A percentile compares a stretch with the other conserved stretches of the same genome.
These are phyloP conservation scores for Hirtodrosophila cameraria DNA, from an alignment of 2,888 invertebrate genomes.

Conservation along the genomic window DNA sequence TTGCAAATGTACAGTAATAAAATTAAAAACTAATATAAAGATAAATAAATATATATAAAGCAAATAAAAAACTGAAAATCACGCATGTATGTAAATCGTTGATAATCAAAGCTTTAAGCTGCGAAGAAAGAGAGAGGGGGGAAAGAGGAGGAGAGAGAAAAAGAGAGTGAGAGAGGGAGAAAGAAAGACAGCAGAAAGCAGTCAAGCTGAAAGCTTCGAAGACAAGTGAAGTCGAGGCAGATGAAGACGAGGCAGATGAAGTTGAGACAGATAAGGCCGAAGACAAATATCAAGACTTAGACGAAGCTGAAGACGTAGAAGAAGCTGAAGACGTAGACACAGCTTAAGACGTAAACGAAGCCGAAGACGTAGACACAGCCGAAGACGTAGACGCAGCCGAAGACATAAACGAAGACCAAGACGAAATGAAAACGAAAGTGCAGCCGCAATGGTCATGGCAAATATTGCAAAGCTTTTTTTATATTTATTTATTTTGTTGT, in stretches of 20 bases:
- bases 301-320: no score
- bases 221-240: no score
- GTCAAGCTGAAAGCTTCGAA: conserved; percentile 12
- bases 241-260: no score
- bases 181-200: background rate
- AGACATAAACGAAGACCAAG: background rate
- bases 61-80: conserved; percentile 35
- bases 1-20: no score
- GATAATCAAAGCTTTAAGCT: conserved; percentile 16
- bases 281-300: no score
- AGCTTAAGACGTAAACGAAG: no score
- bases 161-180: background rate
- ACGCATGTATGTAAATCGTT: conserved; percentile 44
- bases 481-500: background rate
- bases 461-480: conserved; percentile 15
- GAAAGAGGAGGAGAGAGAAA: no score
- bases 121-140: no score
- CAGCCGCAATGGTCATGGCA: conserved; percentile 32
- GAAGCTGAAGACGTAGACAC: no score
- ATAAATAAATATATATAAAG: background rate
- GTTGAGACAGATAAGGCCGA: no score
- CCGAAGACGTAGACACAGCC: no score
- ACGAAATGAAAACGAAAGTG: conserved; percentile 71
- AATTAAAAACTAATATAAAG: conserved; percentile 13
- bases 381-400: conserved; percentile 29